Evolutionary conservation across 2,888 invertebrate species (phyloP), one percentile per base, ranked within the genome.

Genomic region (Leptura quadrifasciata): DNA sequence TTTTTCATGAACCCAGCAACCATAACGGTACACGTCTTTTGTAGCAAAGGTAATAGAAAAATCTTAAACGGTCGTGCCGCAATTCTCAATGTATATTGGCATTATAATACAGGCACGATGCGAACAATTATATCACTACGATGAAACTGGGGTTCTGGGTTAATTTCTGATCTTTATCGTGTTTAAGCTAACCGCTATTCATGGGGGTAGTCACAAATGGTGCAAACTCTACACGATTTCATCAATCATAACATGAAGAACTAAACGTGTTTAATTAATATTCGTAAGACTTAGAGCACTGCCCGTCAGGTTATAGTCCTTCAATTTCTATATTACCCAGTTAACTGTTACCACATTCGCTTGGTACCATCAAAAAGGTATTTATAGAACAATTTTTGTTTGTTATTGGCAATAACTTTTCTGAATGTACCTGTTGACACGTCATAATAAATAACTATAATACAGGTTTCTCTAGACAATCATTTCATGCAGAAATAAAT

Each of bases 1-100:
- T 52, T 65, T 65, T 54, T 65, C 47, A 47, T 15, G 54, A 52
- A 65, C 64, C 21, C 12, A 39, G 47, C 17, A 65, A 52, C 65
- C 24, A 17, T 65, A 65, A 65, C 65, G 52, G 52, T 65, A 65
- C 65, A 52, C n/a, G 65, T 65, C 52, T 27, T 65, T 65, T 64
- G 64, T 64, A 52, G 21, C 64, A 52, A 54, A 65, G 20, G 47
- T 27, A 24, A 65, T 15, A n/a, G 47, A 65, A 65, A 65, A 65
- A 65, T 65, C 15, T 17, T 24, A 65, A 65, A 65, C 24, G 24
- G 52, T 65, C 65, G 65, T 65, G 65, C 65, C 18, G 65, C 52
- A n/a, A 15, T 65, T 65, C 52, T 65, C 27, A 52, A 52, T 52
- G 24, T 65, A 24, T 65, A 52, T 65, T 54, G 47, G 21, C 52